Evolutionary conservation across 2,113 vertebrate genomes (phyloP).

Genomic region (Pseudopodoces humilis): DNA sequence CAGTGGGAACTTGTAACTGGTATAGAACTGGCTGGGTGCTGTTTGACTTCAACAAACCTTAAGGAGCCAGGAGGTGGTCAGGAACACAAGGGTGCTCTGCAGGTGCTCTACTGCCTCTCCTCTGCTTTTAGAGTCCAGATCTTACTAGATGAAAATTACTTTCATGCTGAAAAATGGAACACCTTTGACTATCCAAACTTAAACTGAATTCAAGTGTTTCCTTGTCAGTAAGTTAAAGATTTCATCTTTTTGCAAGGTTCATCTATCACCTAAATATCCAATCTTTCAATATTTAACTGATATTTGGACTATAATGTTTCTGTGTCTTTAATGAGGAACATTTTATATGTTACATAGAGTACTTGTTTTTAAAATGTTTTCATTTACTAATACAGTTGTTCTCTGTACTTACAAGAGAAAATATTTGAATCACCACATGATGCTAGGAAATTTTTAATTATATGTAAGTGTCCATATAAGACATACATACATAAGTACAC

Average conservation of each 20-base stretch:
- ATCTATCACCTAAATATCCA: neutral
- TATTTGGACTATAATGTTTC: neutral
- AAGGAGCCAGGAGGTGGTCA: neutral
- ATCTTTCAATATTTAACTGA: neutral
- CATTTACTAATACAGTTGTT: neutral
- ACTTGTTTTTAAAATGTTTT: neutral
- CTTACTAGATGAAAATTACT: neutral
- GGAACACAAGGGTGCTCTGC: neutral
- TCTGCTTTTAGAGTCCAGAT: neutral
- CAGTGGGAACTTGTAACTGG: neutral
- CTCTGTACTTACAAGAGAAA: neutral
- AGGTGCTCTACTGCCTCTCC: neutral
- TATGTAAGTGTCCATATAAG: neutral
- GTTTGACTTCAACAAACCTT: neutral
- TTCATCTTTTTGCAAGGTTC: neutral
- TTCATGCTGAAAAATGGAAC: neutral
- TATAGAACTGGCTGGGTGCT: neutral
- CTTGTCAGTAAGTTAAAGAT: neutral
- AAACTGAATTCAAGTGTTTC: neutral
- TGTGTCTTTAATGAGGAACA: neutral
- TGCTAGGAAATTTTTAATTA: neutral
- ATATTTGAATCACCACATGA: neutral
- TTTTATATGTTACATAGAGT: neutral
- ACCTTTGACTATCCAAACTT: neutral
- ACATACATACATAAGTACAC: neutral